Conservation (phyloP, 2,888 invertebrate species). For the Priocnemis perturbator region DNA sequence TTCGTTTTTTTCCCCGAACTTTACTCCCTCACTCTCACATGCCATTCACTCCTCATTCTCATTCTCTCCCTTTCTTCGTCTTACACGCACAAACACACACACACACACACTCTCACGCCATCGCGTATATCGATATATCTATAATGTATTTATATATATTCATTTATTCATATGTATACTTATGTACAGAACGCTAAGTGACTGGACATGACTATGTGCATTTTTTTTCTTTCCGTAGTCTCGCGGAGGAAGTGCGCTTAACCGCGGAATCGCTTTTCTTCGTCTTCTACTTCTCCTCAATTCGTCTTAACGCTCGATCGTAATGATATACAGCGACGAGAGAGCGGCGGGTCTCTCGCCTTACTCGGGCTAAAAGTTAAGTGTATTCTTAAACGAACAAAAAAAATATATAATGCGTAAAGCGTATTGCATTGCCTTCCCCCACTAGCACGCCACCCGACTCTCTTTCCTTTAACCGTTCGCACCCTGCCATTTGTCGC, state of each 20-base stretch:
- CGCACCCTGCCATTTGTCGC: constrained; percentile 4
- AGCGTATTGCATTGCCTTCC: constrained; percentile 86
- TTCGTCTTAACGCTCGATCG: no score
- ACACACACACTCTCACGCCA: constrained; percentile 1
- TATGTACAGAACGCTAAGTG: constrained; percentile 73
- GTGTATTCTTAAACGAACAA: constrained; percentile 63
- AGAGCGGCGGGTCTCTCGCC: constrained; percentile 24
- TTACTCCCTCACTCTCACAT: constrained; percentile 5
- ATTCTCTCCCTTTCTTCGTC: constrained; percentile 24
- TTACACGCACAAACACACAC: constrained; percentile 6
- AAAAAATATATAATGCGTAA: constrained; percentile 73
- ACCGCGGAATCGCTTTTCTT: constrained; percentile 34
- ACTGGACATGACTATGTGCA: constrained; percentile 75
- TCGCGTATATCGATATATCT: constrained; percentile 23
- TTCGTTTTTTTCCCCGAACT: constrained; percentile 10
- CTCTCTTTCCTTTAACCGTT: neutral
- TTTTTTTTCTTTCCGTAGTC: constrained; percentile 53
- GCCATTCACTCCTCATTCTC: constrained; percentile 23
- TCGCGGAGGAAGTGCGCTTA: neutral
- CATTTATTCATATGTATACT: constrained; percentile 43
- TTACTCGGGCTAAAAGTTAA: constrained; percentile 62
- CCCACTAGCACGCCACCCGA: constrained; percentile 76
- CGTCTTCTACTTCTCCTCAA: constrained; percentile 7
- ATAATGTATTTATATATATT: constrained; percentile 38
- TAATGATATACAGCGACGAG: neutral